These are phyloP conservation scores for Fukomys damarensis DNA, from an alignment of 2,113 vertebrate species.

Conservation along the genomic window DNA sequence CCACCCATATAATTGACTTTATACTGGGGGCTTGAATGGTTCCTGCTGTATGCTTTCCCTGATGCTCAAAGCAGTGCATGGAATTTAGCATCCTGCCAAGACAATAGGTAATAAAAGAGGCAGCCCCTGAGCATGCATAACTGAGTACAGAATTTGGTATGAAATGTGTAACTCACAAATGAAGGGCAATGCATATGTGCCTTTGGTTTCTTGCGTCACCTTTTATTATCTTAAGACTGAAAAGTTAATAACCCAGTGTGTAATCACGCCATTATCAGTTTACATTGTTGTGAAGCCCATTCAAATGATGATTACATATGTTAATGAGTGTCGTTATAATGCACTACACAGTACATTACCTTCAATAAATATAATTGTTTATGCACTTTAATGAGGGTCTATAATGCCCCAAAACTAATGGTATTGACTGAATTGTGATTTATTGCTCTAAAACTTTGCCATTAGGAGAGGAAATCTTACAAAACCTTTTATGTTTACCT, in stretches of 20 bases:
- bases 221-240: conserved; percentile 90
- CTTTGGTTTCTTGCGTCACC: conserved; percentile 88
- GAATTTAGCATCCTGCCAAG: conserved; percentile 83
- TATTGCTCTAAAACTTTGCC: conserved; percentile 89
- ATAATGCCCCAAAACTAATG: conserved; percentile 91
- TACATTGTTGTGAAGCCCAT: conserved; percentile 92
- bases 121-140: conserved; percentile 75
- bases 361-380: conserved; percentile 95
- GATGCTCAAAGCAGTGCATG: conserved; percentile 71
- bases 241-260: conserved; percentile 92
- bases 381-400: conserved; percentile 91
- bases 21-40: conserved; percentile 70
- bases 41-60: conserved; percentile 60
- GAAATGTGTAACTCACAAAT: conserved; percentile 82
- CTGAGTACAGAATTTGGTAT: conserved; percentile 78
- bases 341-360: conserved; percentile 93
- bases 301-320: conserved; percentile 93
- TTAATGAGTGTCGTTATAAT: conserved; percentile 92
- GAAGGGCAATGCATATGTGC: conserved; percentile 81
- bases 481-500: conserved; percentile 87
- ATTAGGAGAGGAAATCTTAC: conserved; percentile 88
- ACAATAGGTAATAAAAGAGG: conserved; percentile 83
- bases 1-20: conserved; percentile 78
- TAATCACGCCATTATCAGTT: conserved; percentile 92
- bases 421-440: conserved; percentile 91